phyloP scores from a whole-genome alignment of 2,113 vertebrate species.

The Danionella cerebrum region DNA sequence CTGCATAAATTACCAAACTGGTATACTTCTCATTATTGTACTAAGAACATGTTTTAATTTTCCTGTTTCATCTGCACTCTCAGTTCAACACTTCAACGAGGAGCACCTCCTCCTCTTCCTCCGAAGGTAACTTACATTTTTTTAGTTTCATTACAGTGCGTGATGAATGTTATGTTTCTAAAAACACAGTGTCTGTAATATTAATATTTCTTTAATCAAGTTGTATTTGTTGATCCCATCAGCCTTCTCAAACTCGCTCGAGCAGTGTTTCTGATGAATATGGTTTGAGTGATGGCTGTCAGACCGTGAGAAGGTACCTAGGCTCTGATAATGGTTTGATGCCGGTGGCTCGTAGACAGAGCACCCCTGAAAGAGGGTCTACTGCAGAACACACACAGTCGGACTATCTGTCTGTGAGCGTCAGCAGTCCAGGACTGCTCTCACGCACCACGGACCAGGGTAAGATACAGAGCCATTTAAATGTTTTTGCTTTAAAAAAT shows the following conservation, averaged over 20 bases:
- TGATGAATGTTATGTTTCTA: too few species aligned
- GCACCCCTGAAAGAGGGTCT: conserved; percentile 75
- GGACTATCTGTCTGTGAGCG: conserved; percentile 70
- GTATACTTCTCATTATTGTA: too few species aligned
- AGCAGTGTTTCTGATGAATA: conserved; percentile 77
- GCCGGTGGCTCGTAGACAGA: conserved; percentile 72
- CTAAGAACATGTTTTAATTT: too few species aligned
- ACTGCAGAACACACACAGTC: conserved; percentile 59
- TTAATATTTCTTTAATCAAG: background rate
- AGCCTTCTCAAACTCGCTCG: conserved; percentile 68
- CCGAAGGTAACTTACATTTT: conserved; percentile 84
- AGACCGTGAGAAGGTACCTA: conserved; percentile 80
- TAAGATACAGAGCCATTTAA: conserved; percentile 18
- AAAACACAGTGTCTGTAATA: background rate
- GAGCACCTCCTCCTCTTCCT: conserved; percentile 82
- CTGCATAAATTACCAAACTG: too few species aligned
- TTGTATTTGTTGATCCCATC: conserved; percentile 8
- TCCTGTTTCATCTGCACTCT: background rate
- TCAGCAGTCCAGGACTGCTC: conserved; percentile 75
- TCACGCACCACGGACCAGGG: conserved; percentile 58
- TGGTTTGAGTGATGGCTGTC: conserved; percentile 71
- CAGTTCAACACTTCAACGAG: conserved; percentile 84
- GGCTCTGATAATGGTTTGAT: conserved; percentile 67
- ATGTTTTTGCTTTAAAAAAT: too few species aligned
- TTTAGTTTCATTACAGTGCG: too few species aligned